Conservation (phyloP, 1,140 invertebrate species). For the Periplaneta americana region DNA sequence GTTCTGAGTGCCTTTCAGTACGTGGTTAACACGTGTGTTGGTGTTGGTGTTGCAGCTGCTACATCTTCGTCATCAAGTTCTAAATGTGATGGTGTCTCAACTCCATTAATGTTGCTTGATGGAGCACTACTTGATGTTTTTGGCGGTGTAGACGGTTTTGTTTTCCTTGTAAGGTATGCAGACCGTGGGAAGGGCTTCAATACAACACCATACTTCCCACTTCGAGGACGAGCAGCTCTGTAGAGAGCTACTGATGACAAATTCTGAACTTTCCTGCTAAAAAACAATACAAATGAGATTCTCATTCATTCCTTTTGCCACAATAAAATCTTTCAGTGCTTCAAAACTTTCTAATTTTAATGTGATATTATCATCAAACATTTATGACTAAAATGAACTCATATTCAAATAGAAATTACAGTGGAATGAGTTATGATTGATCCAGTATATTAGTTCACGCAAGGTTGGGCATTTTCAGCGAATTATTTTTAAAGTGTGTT, state of each 20-base stretch:
- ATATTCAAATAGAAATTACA: no score
- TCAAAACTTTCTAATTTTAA: no score
- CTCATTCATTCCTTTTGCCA: no score
- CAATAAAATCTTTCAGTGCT: no score
- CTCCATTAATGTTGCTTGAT: not conserved
- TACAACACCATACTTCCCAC: not conserved
- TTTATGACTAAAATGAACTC: no score
- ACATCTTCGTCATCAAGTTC: not conserved
- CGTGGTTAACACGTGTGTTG: no score
- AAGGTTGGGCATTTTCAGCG: no score
- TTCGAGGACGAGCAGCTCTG: slow-evolving; percentile 11
- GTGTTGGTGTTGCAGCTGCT: no score
- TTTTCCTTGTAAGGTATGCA: not conserved
- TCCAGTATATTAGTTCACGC: no score
- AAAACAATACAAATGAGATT: not conserved
- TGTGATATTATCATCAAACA: no score
- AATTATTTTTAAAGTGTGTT: no score
- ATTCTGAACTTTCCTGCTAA: slow-evolving; percentile 4
- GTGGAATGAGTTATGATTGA: no score
- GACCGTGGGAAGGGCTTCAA: slow-evolving; percentile 6
- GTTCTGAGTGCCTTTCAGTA: not conserved
- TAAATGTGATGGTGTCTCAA: not conserved
- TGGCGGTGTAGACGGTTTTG: not conserved
- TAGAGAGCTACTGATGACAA: slow-evolving; percentile 14
- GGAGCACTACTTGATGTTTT: not conserved